These are phyloP conservation scores for Chiloscyllium punctatum DNA, from an alignment of 2,797 vertebrate genomes.

Conservation along the genomic window DNA sequence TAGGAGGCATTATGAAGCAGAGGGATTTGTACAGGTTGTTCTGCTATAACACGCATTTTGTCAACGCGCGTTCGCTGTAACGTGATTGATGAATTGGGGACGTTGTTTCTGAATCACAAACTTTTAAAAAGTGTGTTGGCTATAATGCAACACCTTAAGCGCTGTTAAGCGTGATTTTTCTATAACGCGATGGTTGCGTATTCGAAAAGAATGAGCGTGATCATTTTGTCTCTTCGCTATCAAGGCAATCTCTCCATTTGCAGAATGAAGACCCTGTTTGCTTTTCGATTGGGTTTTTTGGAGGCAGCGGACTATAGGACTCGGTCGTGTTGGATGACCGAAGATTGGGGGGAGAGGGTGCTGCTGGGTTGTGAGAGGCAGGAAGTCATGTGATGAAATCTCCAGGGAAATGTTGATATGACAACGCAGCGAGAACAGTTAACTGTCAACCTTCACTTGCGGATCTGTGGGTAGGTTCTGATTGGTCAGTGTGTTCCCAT, in stretches of 20 bases:
- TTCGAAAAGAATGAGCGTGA: no score
- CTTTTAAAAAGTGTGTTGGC: no score
- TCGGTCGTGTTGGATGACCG: background rate
- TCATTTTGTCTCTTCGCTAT: background rate
- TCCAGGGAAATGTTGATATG: background rate
- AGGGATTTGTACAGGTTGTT: no score
- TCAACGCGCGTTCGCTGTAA: no score
- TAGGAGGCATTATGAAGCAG: background rate
- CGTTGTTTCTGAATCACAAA: no score
- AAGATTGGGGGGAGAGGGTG: background rate
- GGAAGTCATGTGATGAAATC: background rate
- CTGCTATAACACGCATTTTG: no score
- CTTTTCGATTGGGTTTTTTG: background rate
- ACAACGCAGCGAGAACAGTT: no score
- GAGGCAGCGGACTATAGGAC: background rate
- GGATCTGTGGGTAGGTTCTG: background rate
- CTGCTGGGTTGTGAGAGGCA: background rate
- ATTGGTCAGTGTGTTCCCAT: background rate
- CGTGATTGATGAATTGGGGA: no score
- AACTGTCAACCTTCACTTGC: no score
- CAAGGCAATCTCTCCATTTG: background rate
- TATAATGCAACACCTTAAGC: no score
- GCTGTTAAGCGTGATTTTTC: no score
- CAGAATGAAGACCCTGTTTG: background rate
- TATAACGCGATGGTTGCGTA: no score